Evolutionary conservation across 2,888 invertebrate species (phyloP).

Genomic region (Theodoxus fluviatilis): DNA sequence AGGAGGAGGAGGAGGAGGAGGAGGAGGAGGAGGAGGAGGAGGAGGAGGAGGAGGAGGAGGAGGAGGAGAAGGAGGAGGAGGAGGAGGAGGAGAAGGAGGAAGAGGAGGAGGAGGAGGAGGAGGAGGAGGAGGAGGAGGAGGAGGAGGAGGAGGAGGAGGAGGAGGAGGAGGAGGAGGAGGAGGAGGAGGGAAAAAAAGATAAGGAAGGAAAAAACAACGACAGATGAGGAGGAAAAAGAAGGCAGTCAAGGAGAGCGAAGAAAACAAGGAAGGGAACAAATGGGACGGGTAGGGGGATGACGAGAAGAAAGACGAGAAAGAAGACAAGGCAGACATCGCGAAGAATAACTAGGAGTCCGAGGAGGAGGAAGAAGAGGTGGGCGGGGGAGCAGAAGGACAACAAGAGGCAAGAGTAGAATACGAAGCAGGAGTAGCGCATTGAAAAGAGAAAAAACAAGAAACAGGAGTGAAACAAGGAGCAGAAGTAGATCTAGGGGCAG

Average conservation of each 20-base stretch:
- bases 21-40: neutral
- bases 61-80: neutral
- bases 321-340: neutral
- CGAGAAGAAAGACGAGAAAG: constrained; percentile 3
- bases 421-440: neutral
- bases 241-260: neutral
- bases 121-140: neutral
- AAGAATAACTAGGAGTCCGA: neutral
- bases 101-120: constrained; percentile 4
- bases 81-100: neutral
- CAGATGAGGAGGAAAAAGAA: constrained; percentile 5
- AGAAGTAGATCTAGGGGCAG: neutral
- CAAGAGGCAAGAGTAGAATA: neutral
- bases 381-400: neutral
- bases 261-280: neutral
- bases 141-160: constrained; percentile 9
- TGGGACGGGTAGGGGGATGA: constrained; percentile 1
- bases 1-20: constrained; percentile 3
- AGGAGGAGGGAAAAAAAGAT: constrained; percentile 5
- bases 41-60: constrained; percentile 18
- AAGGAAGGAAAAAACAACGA: neutral
- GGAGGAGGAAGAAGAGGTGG: constrained; percentile 3
- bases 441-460: neutral
- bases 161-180: neutral
- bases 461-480: neutral